Evolutionary conservation across 2,797 vertebrate genomes (phyloP).

Genomic region (Stomatorhinus walkeri): DNA sequence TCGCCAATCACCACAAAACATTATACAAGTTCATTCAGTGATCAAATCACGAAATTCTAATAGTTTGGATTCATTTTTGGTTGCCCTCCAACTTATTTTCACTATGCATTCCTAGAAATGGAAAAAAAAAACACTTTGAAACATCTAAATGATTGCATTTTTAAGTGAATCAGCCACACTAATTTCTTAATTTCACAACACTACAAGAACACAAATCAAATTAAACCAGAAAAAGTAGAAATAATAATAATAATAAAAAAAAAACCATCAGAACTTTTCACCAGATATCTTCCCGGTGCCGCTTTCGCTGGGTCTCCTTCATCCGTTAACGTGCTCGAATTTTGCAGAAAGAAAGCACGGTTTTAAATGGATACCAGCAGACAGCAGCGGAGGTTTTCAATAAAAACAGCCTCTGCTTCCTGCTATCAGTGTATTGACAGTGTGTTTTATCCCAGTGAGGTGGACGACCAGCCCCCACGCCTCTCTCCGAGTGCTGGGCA

Average conservation of each 20-base stretch:
- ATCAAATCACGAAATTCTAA: background rate
- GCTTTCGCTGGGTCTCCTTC: background rate
- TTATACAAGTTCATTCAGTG: background rate
- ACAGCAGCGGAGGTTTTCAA: slow-evolving; percentile 34
- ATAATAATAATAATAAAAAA: background rate
- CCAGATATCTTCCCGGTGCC: background rate
- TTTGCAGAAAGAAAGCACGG: background rate
- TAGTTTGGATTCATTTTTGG: background rate
- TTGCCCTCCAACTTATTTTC: background rate
- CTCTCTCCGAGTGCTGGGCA: background rate
- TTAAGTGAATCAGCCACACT: slow-evolving; percentile 32
- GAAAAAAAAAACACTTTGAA: background rate
- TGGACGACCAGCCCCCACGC: background rate
- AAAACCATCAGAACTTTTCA: background rate
- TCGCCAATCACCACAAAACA: background rate
- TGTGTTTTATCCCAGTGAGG: background rate
- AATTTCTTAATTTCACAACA: slow-evolving; percentile 51
- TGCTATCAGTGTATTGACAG: background rate
- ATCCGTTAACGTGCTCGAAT: background rate
- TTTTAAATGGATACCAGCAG: background rate
- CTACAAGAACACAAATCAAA: slow-evolving; percentile 46
- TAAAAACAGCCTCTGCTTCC: slow-evolving; percentile 7
- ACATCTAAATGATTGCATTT: slow-evolving; percentile 13
- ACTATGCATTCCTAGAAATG: slow-evolving; percentile 5
- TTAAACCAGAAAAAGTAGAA: slow-evolving; percentile 33